These are phyloP conservation scores for Cossypha caffra DNA, from an alignment of 2,797 vertebrate species.

Conservation along the genomic window DNA sequence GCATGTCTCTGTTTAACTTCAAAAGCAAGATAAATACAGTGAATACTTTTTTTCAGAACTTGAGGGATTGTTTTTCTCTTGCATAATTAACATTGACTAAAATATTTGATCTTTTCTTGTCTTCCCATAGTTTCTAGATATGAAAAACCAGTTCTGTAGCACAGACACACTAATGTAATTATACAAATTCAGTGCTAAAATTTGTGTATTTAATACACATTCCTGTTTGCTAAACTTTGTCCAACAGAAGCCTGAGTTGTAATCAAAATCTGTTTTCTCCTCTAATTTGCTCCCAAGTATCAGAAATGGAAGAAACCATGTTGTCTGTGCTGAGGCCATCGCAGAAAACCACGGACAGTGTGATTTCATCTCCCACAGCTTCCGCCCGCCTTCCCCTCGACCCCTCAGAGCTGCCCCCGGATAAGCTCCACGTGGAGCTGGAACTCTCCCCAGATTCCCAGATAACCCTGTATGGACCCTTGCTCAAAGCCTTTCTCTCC, in stretches of 20 bases:
- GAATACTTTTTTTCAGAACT: neutral
- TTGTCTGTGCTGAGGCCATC: conserved; percentile 81
- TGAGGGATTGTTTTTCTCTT: neutral
- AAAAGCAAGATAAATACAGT: conserved; percentile 29
- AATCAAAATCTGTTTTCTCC: neutral
- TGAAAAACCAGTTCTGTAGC: neutral
- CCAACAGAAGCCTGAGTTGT: neutral
- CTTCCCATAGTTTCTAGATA: neutral
- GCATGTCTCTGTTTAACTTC: neutral
- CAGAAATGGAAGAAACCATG: conserved; percentile 96
- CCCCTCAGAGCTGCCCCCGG: conserved; percentile 92
- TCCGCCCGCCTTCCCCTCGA: conserved; percentile 80
- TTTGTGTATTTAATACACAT: neutral
- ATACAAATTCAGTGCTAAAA: neutral
- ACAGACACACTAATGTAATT: neutral
- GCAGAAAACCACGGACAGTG: conserved; percentile 74
- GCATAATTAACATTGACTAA: neutral
- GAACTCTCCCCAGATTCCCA: conserved; percentile 95
- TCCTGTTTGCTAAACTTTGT: neutral
- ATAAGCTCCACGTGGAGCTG: conserved; percentile 93
- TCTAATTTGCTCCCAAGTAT: conserved; percentile 78
- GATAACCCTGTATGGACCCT: conserved; percentile 91
- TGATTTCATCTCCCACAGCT: conserved; percentile 78
- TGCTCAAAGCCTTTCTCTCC: conserved; percentile 89
- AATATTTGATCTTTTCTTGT: neutral